Evolutionary conservation across 2,113 vertebrate species (phyloP).

Genomic region (Oophaga pumilio): DNA sequence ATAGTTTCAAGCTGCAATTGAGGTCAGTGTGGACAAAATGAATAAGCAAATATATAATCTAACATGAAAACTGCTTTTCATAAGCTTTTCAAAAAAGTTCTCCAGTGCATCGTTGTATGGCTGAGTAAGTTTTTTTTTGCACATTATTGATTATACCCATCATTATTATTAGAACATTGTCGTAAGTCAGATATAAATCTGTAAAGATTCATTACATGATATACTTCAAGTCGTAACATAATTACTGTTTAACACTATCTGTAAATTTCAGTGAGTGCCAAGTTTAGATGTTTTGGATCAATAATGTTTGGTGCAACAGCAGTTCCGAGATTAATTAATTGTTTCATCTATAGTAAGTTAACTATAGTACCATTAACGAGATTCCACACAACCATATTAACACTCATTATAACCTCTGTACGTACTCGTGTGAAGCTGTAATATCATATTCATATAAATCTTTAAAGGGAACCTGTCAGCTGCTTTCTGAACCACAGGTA

Average conservation of each 20-base stretch:
- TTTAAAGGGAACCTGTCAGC: no score
- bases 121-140: neutral
- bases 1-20: conserved; percentile 49
- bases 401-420: no score
- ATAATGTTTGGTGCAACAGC: neutral
- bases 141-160: neutral
- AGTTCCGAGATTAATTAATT: neutral
- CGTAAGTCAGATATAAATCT: neutral
- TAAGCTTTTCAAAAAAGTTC: conserved; percentile 28
- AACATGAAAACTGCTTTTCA: conserved; percentile 23
- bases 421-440: no score
- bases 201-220: neutral
- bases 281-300: neutral
- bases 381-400: neutral
- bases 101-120: neutral
- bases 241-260: neutral
- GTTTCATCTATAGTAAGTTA: neutral
- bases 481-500: no score
- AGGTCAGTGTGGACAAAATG: conserved; percentile 51
- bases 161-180: neutral
- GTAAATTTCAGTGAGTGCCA: neutral
- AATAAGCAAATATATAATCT: conserved; percentile 25
- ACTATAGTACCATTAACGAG: neutral
- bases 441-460: no score
- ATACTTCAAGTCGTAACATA: neutral